A percentile compares a stretch with the other conserved stretches of the same genome.
Evolutionary conservation across 2,888 invertebrate genomes (phyloP).

Genomic region (Bedellia somnulentella): DNA sequence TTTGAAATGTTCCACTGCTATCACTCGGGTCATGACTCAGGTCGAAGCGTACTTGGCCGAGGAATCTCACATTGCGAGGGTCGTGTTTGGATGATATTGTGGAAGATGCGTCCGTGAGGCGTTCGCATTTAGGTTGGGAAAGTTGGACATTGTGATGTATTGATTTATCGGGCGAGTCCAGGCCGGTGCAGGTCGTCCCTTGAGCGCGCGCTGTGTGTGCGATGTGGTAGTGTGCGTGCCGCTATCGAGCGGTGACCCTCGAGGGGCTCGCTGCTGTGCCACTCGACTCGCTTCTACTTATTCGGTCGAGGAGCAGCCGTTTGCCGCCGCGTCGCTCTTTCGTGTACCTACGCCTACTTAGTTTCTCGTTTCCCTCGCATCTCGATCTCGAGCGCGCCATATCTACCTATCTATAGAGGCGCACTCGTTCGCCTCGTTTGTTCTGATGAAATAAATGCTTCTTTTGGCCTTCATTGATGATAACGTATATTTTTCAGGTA

Average conservation of each 20-base stretch:
- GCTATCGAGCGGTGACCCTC: constrained; percentile 58
- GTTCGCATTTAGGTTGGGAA: constrained; percentile 19
- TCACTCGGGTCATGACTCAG: constrained; percentile 52
- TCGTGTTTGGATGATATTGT: constrained; percentile 15
- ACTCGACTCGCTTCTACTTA: constrained; percentile 58
- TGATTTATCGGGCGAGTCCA: constrained; percentile 57
- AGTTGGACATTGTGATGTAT: constrained; percentile 44
- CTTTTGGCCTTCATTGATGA: constrained; percentile 37
- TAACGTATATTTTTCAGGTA: constrained; percentile 63
- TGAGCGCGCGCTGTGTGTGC: constrained; percentile 23
- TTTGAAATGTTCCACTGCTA: constrained; percentile 58
- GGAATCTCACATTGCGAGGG: constrained; percentile 49
- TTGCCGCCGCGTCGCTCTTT: constrained; percentile 24
- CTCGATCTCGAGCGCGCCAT: constrained; percentile 20
- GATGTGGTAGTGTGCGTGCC: constrained; percentile 40
- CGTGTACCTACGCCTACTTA: constrained; percentile 52
- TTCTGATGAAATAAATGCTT: constrained; percentile 50
- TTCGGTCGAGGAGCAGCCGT: constrained; percentile 54
- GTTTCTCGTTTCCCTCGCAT: constrained; percentile 32
- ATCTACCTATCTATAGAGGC: constrained; percentile 40
- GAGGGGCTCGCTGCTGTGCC: constrained; percentile 47
- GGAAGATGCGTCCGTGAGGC: background rate
- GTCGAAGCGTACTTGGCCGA: constrained; percentile 41
- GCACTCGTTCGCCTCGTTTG: constrained; percentile 46
- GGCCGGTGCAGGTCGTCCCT: constrained; percentile 40